Base-by-base conservation (phyloP, 2,888 invertebrate genomes). In the Leptinotarsa rubiginosa region DNA sequence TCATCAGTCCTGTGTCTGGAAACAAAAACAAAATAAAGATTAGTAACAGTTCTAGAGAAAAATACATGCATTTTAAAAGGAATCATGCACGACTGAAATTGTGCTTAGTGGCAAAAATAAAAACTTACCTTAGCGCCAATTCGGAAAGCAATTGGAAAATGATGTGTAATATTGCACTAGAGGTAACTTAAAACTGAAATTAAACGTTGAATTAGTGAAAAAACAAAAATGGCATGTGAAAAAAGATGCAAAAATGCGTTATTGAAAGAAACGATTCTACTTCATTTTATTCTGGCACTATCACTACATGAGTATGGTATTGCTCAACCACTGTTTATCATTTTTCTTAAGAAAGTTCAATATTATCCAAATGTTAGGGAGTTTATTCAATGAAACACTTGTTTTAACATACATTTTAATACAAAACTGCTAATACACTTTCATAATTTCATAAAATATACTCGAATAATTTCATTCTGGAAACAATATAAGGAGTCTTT, bases 181-280 rank as follows among this genome's bases (percentile, higher is more conserved):
- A 88, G 87, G 87, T 88, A 88, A 88, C 88, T 88, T 88, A 88
- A 88, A 87, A 88, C 88, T 88, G 88, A 87, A 88, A 88, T 83
- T 85, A 87, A 87, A 86, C 82, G 68, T 84, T 81, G 83, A 86
- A 87, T 87, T 87, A 87, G 86, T 87, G 84, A 83, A 82, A 81
- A 83, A 70, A 47, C 54, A 67, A 52, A 75, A 73, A 74, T 62
- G 50, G 3, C 25, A 66, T 62, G 49, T 59, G 47, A 62, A 49
- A 70, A 70, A 71, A 49, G 50, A 64, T 66, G 65, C 50, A 64
- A 41, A 73, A 47, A 62, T 72, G 49, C 72, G 59, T 18, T 65
- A 70, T 50, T 47, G 25, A 22, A 49, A 20, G 50, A 22, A 25
- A 70, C n/a, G 18, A 10, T 18, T 50, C 49, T 49, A 50, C 49